These are phyloP conservation scores for Portevinia maculata DNA, from an alignment of 2,888 invertebrate genomes.

Conservation along the genomic window DNA sequence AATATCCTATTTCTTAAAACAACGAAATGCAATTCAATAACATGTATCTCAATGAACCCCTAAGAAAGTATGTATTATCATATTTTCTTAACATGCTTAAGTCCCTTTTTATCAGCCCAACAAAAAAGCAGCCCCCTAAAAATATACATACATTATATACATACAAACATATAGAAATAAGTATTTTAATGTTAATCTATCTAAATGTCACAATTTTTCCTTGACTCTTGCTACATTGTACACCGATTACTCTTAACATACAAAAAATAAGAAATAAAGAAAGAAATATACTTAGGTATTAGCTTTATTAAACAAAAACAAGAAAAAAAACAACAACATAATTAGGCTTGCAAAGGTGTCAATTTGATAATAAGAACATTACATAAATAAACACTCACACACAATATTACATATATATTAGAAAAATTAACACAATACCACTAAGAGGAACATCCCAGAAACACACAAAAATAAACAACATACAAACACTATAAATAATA, in stretches of 20 bases:
- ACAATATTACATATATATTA: slow-evolving; percentile 49
- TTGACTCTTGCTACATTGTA: slow-evolving; percentile 72
- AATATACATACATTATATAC: slow-evolving; percentile 26
- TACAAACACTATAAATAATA: slow-evolving; percentile 42
- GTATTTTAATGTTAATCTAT: slow-evolving; percentile 67
- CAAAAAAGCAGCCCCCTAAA: slow-evolving; percentile 1
- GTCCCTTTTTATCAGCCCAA: slow-evolving; percentile 24
- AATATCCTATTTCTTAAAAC: slow-evolving; percentile 33
- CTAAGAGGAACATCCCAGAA: slow-evolving; percentile 32
- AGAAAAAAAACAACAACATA: slow-evolving; percentile 21
- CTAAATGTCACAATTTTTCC: slow-evolving; percentile 73
- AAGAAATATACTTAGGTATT: slow-evolving; percentile 57
- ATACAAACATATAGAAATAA: slow-evolving; percentile 63
- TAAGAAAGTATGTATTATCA: background rate
- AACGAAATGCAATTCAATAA: slow-evolving; percentile 53
- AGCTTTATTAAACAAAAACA: slow-evolving; percentile 49
- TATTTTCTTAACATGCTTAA: slow-evolving; percentile 35
- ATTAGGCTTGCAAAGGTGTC: slow-evolving; percentile 69
- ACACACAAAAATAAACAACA: slow-evolving; percentile 43
- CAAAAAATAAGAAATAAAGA: slow-evolving; percentile 27
- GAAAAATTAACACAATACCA: slow-evolving; percentile 34
- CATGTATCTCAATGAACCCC: slow-evolving; percentile 12
- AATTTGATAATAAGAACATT: slow-evolving; percentile 53
- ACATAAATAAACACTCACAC: slow-evolving; percentile 46
- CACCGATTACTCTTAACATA: slow-evolving; percentile 69